Evolutionary conservation across 2,888 invertebrate species (phyloP), one percentile per base, ranked within the genome.

Genomic region (Caenorhabditis sp.): DNA sequence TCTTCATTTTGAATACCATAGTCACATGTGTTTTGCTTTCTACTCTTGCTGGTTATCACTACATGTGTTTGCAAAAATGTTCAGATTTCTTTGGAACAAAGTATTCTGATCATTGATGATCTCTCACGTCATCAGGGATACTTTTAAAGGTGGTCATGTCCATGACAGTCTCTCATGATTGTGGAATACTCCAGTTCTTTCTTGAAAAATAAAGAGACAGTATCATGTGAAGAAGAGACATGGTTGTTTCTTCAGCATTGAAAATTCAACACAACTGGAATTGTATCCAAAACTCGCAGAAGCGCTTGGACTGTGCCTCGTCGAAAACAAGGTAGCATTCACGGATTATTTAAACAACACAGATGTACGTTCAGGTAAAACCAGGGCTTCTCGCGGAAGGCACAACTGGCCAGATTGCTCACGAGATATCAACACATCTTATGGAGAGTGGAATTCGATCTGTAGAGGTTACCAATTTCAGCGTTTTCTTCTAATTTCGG

Each of bases 321-420:
- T 78, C 22, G 79, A 80, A 35, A 81, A 78, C 37, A 81, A 80
- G 59, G 48, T 30, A 30, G 5, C 30, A 30, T 9, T 7, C 5
- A 30, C 5, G 30, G 5, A 5, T 30, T 9, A 30, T 5, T 7
- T 5, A 30, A 30, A 30, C 30, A 9, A 30, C 7, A 30, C 7
- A 30, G 7, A 30, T 30, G 30, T 30, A n/a, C n/a, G n/a, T 30
- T 30, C 9, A 30, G 30, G 87, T 90, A 13, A 81, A 84, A 17
- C 90, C 90, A 2, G 91, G 90, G 0, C 81, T 90, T 2, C 80
- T 90, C 30, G 90, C 90, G 9, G 89, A 90, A 62, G 90, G 89
- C 15, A 89, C 90, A 0, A 86, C 85, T 65, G 72, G 80, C 1
- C 88, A 90, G 78, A 89, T 90, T 55, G 88, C 89, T 61, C 85